Base-by-base conservation (phyloP, 2,888 invertebrate genomes). In the Eristalis intricaria region DNA sequence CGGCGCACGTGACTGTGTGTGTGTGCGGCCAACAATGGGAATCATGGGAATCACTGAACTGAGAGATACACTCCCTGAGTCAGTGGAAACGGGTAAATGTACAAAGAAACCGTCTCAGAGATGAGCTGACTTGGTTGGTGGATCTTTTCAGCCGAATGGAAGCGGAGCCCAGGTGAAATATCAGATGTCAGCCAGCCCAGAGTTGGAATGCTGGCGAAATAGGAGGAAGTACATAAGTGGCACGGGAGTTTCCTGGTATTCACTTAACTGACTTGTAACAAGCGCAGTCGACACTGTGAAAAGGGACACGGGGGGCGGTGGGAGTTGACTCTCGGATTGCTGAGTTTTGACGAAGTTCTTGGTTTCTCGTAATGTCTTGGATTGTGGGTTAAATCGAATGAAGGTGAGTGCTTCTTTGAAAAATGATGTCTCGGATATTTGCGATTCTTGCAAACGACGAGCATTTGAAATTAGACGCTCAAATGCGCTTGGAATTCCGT, bases 221-320 rank as follows among this genome's bases (percentile, higher is more conserved):
- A 19, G n/a, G 11, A 23, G n/a, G n/a, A 23, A 10, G 40, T 1
- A 32, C 2, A 32, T 32, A 68, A 56, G 10, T 1, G 19, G 15
- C 69, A 22, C 19, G 32, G 60, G 61, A 29, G 66, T 43, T 65
- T 79, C 71, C 71, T 40, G 65, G 71, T 71, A 29, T 63, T 69
- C 68, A 61, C 50, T 74, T 68, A 50, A 60, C 61, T 74, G 74
- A 63, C 74, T 69, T 22, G 50, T 50, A 32, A 58, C 38, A 69
- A 75, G 74, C 40, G 69, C 38, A 68, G 74, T 68, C 68, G 68
- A 81, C 74, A 69, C 61, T 60, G 69, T 64, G 64, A 63, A 68
- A 80, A 56, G 56, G 26, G 26, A 56, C 38, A 61, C 68, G 43
- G 11, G 2, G 15, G 26, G 4, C 1, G 26, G 35, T 60, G 60